Base-by-base conservation (phyloP, 2,888 invertebrate species). In the Athalia circularis region DNA sequence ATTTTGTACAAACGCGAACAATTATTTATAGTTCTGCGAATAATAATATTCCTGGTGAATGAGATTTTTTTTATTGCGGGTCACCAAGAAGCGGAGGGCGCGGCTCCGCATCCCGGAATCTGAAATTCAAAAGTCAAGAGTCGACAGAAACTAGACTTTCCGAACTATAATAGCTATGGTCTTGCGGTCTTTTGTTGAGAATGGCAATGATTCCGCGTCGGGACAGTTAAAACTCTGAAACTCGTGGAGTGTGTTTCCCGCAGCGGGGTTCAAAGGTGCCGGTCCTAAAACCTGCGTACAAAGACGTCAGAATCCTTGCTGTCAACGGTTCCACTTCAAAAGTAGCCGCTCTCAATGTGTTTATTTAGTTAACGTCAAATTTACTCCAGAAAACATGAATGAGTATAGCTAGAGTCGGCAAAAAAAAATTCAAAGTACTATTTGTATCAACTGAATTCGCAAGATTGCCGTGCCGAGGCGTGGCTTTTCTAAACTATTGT, bases 291-390 rank as follows among this genome's bases (percentile, higher is more conserved):
- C 61, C 50, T 5, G 15, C 0, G 4, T 6, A 75, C 61, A 75
- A 62, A 50, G 50, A 43, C 61, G 61, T 62, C 62, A 54, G 62
- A 48, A 50, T n/a, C 50, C 61, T 2, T 15, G 47, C 78, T 78
- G 78, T 78, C 80, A 82, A 80, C 80, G 78, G 78, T 52, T 85
- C 88, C 89, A 88, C 89, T 90, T 89, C 89, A 89, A 89, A 90
- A 86, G 87, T 84, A 80, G 87, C 89, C 88, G 88, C 79, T 81
- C 74, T 86, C 86, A 88, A 89, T 88, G 89, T 89, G 89, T 89
- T 89, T 89, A 88, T 90, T 89, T 89, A 85, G 87, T 86, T 85
- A 87, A 89, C 87, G 89, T 90, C 89, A 89, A 89, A 90, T 89
- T 90, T 89, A 88, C 87, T 86, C 82, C 82, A 81, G 80, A 81